Evolutionary conservation across 1,140 invertebrate genomes (phyloP), one percentile per base, ranked within the genome.

Genomic region (Drosophila nikananu): DNA sequence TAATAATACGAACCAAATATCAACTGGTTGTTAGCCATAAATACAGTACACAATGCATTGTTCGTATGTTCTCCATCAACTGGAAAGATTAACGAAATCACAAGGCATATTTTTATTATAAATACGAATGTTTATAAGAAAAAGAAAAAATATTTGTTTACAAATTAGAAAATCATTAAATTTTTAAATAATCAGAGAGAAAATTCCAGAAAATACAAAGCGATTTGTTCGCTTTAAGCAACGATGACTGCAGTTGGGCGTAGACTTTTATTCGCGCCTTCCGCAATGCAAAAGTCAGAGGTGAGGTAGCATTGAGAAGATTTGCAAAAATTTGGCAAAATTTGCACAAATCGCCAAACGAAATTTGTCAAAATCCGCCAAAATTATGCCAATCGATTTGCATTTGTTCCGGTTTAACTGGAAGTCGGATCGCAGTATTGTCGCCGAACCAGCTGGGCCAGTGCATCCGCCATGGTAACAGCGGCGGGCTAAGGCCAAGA

Each of bases 391-490:
- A 35, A 74, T 65, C 30, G 41, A 75, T 76, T 65, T 76, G 60
- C 59, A 55, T 73, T 55, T 73, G 42, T 77, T 77, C 61, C 51
- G 74, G 74, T 77, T 73, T 32, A 77, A 77, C 74, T 75, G 68
- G 72, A 75, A 57, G 12, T n/a, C 49, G 23, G 58, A 72, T 46
- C 51, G 27, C 30, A 46, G 30, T 63, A 62, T 46, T 66, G 63
- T 66, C 57, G 12, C 30, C 23, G 41, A 66, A 66, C 63, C 63
- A 66, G 63, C 37, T 62, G 63, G 57, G 23, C 15, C 39, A 67
- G 62, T 71, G 62, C 67, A 71, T 67, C 62, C 62, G 62, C 62
- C 39, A 54, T 46, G 35, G 27, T 37, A 71, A 51, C 57, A 66
- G 21, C 30, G 30, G 23, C 21, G 8, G 41, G 8, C 55, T 44